Percentiles rank a stretch among this genome's conserved stretches.
Evolutionary conservation across 2,888 invertebrate genomes (phyloP).

Genomic region (Ophion slaviceki): DNA sequence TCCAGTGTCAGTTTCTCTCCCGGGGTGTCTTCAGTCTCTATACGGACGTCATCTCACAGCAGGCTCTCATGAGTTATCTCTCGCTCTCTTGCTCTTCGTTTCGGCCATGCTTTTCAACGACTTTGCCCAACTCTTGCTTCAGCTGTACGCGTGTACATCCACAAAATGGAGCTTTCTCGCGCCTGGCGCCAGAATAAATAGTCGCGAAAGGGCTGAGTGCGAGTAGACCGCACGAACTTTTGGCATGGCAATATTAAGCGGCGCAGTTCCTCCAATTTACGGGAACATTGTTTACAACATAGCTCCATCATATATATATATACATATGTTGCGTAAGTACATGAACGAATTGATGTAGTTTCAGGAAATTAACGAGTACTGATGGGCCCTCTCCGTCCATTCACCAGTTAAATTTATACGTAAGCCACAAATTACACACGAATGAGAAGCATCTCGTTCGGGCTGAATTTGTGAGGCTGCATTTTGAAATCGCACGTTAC

Average conservation of each 20-base stretch:
- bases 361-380: background rate
- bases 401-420: background rate
- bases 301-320: constrained; percentile 14
- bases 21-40: constrained; percentile 58
- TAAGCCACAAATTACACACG: constrained; percentile 4
- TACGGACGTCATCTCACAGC: constrained; percentile 57
- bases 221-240: constrained; percentile 35
- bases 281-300: background rate
- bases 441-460: background rate
- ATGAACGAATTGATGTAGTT: constrained; percentile 20
- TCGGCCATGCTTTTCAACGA: constrained; percentile 39
- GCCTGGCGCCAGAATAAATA: constrained; percentile 45
- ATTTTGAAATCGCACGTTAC: constrained; percentile 23
- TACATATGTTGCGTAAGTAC: background rate
- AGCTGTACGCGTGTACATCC: background rate
- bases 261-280: constrained; percentile 24
- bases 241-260: constrained; percentile 54
- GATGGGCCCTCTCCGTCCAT: background rate
- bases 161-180: constrained; percentile 17
- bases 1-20: constrained; percentile 6
- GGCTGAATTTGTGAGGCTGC: constrained; percentile 13
- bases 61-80: constrained; percentile 32
- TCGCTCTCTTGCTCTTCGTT: constrained; percentile 8
- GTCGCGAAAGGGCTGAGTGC: background rate
- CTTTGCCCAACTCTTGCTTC: constrained; percentile 43